A percentile compares a stretch with the other conserved stretches of the same genome.
Evolutionary conservation across 2,797 vertebrate species (phyloP).

Genomic region (Arctocebus calabarensis): DNA sequence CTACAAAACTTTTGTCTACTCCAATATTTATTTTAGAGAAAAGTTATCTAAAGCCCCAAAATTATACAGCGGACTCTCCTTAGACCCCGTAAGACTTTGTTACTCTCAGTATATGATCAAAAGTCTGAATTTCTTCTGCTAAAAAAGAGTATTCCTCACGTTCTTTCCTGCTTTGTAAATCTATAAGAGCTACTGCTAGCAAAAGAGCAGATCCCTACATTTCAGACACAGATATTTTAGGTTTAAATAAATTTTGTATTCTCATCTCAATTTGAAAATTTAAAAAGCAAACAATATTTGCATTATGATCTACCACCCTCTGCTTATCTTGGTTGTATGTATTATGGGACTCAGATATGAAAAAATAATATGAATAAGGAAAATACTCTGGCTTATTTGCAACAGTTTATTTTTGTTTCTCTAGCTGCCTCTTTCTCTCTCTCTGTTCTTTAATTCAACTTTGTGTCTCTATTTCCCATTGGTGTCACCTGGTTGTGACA

Average conservation of each 20-base stretch:
- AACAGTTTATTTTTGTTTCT: neutral
- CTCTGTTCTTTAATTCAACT: neutral
- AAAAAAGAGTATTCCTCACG: neutral
- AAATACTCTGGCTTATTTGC: neutral
- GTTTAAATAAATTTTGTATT: constrained; percentile 12
- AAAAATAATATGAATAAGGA: neutral
- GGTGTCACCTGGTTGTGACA: neutral
- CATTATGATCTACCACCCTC: neutral
- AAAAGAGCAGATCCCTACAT: neutral
- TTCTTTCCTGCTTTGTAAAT: neutral
- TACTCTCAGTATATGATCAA: neutral
- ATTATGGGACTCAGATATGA: neutral
- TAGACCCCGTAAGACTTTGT: neutral
- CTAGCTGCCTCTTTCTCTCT: neutral
- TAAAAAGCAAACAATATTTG: neutral
- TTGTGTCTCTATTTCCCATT: neutral
- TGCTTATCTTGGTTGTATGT: neutral
- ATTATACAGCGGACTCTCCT: neutral
- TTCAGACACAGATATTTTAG: constrained; percentile 9
- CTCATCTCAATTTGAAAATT: neutral
- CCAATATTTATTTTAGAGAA: neutral
- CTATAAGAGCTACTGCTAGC: neutral
- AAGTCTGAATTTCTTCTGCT: neutral
- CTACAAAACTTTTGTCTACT: neutral
- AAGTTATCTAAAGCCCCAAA: neutral